Evolutionary conservation across 1,140 invertebrate species (phyloP), one percentile per base, ranked within the genome.

Genomic region (Drosophila bipectinata): DNA sequence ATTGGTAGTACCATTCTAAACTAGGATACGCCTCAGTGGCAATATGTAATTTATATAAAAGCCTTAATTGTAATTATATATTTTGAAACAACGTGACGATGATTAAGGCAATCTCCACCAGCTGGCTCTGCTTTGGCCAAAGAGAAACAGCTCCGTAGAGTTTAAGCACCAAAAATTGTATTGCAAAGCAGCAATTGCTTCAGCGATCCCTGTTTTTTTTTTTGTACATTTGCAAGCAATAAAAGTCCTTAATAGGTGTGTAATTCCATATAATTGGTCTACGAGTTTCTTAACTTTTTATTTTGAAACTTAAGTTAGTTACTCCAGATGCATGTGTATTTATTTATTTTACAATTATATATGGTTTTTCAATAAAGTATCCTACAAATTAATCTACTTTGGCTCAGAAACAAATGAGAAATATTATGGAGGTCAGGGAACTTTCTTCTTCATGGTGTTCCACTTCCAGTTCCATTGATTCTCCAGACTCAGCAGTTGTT

Each of bases 381-480:
- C 9, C 15, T 53, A 37, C 7, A 24, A 18, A 10, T 47, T 24
- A 7, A 3, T 24, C 6, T 47, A 47, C 1, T 47, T 47, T 21
- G 15, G 44, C 10, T 37, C 10, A 2, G 8, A 9, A 34, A 4
- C 34, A n/a, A 37, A 10, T n/a, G 4, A 12, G 4, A 12, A 12
- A 37, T 0, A 0, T 12, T 18, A 45, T 6, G 44, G 15, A 1
- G 44, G 49, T 69, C 18, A 69, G 9, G 63, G 51, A 39, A 26
- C 5, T 0, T 39, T 52, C 9, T 15, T 57, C 6, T 69, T 69
- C 4, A 69, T 21, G 26, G 26, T 69, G 14, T 57, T 57, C 51
- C 67, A 69, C 26, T 69, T 69, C 63, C 64, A 69, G 26, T 10
- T 49, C 67, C 64, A 69, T 34, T 69, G 67, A 28, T 69, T 69